Percentiles rank a stretch among this genome's conserved stretches.
Conservation (phyloP, 2,113 vertebrate species). For the Trogon melanurus region DNA sequence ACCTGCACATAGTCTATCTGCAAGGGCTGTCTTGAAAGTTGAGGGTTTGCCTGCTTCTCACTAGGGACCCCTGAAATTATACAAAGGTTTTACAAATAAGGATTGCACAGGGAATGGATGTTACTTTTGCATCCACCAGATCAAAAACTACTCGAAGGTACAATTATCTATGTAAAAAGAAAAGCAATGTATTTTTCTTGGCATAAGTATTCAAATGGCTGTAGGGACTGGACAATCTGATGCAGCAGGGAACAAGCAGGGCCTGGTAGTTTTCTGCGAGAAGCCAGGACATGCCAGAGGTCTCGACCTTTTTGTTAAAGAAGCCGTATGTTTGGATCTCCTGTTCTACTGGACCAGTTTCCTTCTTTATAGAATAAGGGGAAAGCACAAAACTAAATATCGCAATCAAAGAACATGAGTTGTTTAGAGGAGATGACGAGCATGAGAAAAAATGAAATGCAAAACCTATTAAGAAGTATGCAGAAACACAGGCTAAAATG, state of each 20-base stretch:
- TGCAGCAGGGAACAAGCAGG: neutral
- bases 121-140: neutral
- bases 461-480: neutral
- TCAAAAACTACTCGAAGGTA: neutral
- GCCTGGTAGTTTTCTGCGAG: neutral
- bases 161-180: neutral
- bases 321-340: neutral
- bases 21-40: neutral
- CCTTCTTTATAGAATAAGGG: neutral
- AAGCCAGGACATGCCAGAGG: neutral
- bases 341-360: neutral
- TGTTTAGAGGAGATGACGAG: neutral
- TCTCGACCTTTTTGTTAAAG: neutral
- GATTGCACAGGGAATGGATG: neutral
- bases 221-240: neutral
- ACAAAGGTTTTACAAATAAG: neutral
- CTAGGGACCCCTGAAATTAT: neutral
- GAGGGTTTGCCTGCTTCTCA: neutral
- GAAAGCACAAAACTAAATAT: neutral
- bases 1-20: neutral
- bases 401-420: neutral
- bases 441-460: neutral
- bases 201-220: neutral
- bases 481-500: neutral
- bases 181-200: neutral